Base-by-base conservation (phyloP, 2,113 vertebrate genomes). In the Strigops habroptila region DNA sequence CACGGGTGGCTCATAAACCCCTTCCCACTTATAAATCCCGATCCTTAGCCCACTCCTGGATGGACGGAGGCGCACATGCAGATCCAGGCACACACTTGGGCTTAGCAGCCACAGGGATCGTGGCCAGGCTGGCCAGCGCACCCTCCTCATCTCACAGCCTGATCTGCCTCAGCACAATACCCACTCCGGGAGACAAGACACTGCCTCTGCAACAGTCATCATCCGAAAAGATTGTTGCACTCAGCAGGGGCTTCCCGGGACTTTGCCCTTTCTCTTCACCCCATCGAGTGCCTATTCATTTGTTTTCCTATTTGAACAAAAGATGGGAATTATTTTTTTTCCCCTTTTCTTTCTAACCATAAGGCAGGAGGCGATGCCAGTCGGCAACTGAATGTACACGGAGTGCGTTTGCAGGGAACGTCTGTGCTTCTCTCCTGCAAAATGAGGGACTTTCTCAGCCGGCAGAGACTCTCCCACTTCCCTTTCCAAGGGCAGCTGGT, bases 221-320 rank as follows among this genome's bases (percentile, higher is more conserved):
- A 25, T 41, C 63, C 17, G 51, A 65, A 59, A 41, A 86, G 35
- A 59, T 46, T 23, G 17, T 13, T 17, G 15, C 52, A 14, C 57
- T 53, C 55, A 19, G 64, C 33, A 49, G 43, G n/a, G n/a, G 6
- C 37, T 83, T 82, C 82, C 44, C 27, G 39, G 69, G 82, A 88
- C 93, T 76, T 35, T 37, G 43, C 64, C 53, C 82, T 60, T 82
- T 86, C 88, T 53, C 79, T 74, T 86, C 31, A 59, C 52, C 60
- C 55, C 60, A 24, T 55, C 24, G n/a, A 75, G 15, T 25, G 28
- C 28, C 46, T 73, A 64, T 43, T 88, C 28, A 57, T 70, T 93
- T 83, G 22, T 52, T 90, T 88, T 80, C 43, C 73, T 37, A 78
- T 74, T 86, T 74, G 52, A 93, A 96, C 82, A 95, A 91, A 95